A percentile compares a stretch with the other conserved stretches of the same genome.
These are phyloP conservation scores for Thalassarche chlororhynchos DNA, from an alignment of 2,113 vertebrate genomes.

Conservation along the genomic window DNA sequence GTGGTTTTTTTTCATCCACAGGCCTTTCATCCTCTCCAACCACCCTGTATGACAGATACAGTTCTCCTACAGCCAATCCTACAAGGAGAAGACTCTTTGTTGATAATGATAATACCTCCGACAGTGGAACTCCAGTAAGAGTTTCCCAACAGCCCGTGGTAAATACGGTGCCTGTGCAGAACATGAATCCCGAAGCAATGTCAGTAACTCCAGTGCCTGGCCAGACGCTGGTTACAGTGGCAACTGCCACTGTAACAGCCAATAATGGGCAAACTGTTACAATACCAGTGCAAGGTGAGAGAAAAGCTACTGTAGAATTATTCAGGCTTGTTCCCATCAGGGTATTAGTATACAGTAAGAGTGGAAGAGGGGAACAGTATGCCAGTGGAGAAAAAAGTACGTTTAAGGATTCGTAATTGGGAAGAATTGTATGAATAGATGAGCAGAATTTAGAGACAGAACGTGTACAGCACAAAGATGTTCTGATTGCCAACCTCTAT, in stretches of 20 bases:
- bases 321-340: background rate
- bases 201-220: constrained; percentile 80
- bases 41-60: constrained; percentile 83
- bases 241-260: constrained; percentile 85
- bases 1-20: background rate
- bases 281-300: constrained; percentile 85
- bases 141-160: constrained; percentile 66
- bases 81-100: constrained; percentile 80
- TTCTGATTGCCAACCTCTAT: background rate
- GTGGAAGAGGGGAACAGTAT: background rate
- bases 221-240: constrained; percentile 90
- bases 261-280: constrained; percentile 87
- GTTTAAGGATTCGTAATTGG: background rate
- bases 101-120: constrained; percentile 49
- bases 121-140: constrained; percentile 37
- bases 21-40: constrained; percentile 69
- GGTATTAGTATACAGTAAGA: accelerated
- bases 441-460: background rate
- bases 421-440: background rate
- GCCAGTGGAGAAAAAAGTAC: too few relatives aligned
- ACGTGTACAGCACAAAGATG: background rate
- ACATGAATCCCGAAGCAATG: constrained; percentile 69
- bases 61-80: constrained; percentile 78
- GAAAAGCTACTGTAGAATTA: background rate
- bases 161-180: constrained; percentile 75